Percentiles rank a stretch among this genome's conserved stretches.
These are phyloP conservation scores for Drosophila siamana DNA, from an alignment of 2,888 invertebrate species.

Conservation along the genomic window DNA sequence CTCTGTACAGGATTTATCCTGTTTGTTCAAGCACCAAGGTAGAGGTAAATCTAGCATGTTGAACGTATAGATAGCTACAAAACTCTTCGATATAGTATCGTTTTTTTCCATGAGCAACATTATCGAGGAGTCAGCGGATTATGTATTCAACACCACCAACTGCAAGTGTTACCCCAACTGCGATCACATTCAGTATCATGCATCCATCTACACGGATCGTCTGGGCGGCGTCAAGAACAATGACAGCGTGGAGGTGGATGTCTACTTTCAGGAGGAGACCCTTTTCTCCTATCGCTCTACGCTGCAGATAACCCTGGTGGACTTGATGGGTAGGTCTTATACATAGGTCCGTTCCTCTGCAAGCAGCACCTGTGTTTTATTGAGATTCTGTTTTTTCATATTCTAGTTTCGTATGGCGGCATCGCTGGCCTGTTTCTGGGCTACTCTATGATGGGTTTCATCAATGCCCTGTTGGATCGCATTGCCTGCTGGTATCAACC, in stretches of 20 bases:
- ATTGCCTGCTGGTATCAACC: conserved; percentile 45
- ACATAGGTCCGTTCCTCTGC: background rate
- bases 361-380: background rate
- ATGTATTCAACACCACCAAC: conserved; percentile 55
- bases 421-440: conserved; percentile 75
- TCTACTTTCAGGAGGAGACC: conserved; percentile 71
- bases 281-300: conserved; percentile 74
- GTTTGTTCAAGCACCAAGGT: conserved; percentile 53
- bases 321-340: conserved; percentile 65
- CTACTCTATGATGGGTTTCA: conserved; percentile 66
- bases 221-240: conserved; percentile 1
- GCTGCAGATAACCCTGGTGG: conserved; percentile 67
- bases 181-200: conserved; percentile 67
- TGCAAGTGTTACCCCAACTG: conserved; percentile 76
- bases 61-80: too few species aligned
- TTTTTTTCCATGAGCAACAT: conserved; percentile 68
- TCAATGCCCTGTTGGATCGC: conserved; percentile 60
- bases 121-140: conserved; percentile 59
- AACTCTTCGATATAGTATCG: conserved; percentile 45
- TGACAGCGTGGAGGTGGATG: conserved; percentile 54
- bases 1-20: conserved; percentile 43
- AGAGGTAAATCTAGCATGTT: background rate
- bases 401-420: conserved; percentile 72
- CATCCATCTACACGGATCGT: conserved; percentile 59
- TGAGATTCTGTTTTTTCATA: background rate